Percentiles rank a stretch among this genome's conserved stretches.
Evolutionary conservation across 2,113 vertebrate genomes (phyloP).

Genomic region (Melanotaenia duboulayi): DNA sequence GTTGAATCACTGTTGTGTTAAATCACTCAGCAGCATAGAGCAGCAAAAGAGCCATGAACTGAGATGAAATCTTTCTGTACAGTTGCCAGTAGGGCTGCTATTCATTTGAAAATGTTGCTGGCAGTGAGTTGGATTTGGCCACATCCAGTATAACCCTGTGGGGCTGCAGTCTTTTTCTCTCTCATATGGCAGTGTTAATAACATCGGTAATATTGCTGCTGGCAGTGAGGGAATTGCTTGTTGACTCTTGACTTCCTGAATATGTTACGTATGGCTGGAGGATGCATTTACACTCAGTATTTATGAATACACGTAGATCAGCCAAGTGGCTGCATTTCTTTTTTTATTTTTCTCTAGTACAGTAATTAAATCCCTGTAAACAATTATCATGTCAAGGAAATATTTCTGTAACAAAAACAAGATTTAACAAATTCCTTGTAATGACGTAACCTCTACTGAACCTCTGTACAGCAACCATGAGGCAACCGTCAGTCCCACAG

Average conservation of each 20-base stretch:
- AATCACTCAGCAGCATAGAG: conserved; percentile 36
- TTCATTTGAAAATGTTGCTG: conserved; percentile 17
- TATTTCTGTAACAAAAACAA: no score
- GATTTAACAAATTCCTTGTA: no score
- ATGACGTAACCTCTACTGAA: no score
- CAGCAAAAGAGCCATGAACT: conserved; percentile 11
- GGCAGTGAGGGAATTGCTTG: conserved; percentile 1
- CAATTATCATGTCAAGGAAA: no score
- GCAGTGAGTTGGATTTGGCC: conserved; percentile 11
- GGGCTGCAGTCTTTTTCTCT: neutral
- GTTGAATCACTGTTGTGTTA: conserved; percentile 35
- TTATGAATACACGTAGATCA: no score
- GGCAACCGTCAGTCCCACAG: no score
- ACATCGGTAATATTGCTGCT: conserved; percentile 12
- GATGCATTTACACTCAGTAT: neutral
- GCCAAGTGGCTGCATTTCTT: no score
- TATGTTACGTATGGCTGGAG: conserved; percentile 1
- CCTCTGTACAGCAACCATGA: no score
- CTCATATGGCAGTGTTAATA: conserved; percentile 4
- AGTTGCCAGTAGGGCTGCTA: conserved; percentile 13
- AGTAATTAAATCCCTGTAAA: no score
- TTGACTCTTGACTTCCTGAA: conserved; percentile 29
- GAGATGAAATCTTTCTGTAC: conserved; percentile 42
- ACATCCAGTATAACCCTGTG: conserved; percentile 1
- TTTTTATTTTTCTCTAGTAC: no score